Evolutionary conservation across 2,888 invertebrate species (phyloP).

Genomic region (Brachyopa scutellaris): DNA sequence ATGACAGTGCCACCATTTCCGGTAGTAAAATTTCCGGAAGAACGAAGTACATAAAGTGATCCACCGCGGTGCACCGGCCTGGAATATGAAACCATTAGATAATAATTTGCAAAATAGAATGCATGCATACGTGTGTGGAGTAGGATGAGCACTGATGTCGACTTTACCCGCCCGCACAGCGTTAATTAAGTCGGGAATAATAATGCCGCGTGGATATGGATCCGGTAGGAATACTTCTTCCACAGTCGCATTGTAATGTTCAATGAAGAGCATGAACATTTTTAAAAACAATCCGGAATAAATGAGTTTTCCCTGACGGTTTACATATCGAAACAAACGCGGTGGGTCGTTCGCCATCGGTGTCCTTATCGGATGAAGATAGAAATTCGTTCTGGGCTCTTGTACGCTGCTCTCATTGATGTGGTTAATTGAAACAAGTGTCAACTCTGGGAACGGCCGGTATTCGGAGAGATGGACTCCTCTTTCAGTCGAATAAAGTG

Average conservation of each 20-base stretch:
- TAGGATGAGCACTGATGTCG: slow-evolving; percentile 35
- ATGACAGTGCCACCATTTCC: background rate
- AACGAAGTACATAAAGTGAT: slow-evolving; percentile 72
- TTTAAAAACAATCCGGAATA: slow-evolving; percentile 35
- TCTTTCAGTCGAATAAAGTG: background rate
- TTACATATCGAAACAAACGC: slow-evolving; percentile 20
- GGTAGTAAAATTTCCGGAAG: slow-evolving; percentile 42
- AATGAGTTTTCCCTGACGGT: slow-evolving; percentile 35
- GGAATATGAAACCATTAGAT: slow-evolving; percentile 62
- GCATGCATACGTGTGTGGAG: slow-evolving; percentile 5
- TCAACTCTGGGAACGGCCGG: slow-evolving; percentile 8
- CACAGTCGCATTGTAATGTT: slow-evolving; percentile 44
- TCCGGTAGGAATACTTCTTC: slow-evolving; percentile 42
- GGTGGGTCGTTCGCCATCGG: slow-evolving; percentile 52
- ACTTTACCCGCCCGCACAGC: slow-evolving; percentile 22
- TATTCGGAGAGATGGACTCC: background rate
- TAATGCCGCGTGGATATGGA: slow-evolving; percentile 26
- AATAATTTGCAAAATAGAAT: background rate
- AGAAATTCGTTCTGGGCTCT: slow-evolving; percentile 22
- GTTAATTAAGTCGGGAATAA: slow-evolving; percentile 15
- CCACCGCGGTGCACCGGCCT: slow-evolving; percentile 67
- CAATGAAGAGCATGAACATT: slow-evolving; percentile 29
- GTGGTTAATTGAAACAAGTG: background rate
- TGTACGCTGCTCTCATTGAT: slow-evolving; percentile 31
- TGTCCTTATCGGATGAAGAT: slow-evolving; percentile 28